These are phyloP conservation scores for Pachliopta kotzebuea DNA, from an alignment of 2,888 invertebrate genomes.

Conservation along the genomic window DNA sequence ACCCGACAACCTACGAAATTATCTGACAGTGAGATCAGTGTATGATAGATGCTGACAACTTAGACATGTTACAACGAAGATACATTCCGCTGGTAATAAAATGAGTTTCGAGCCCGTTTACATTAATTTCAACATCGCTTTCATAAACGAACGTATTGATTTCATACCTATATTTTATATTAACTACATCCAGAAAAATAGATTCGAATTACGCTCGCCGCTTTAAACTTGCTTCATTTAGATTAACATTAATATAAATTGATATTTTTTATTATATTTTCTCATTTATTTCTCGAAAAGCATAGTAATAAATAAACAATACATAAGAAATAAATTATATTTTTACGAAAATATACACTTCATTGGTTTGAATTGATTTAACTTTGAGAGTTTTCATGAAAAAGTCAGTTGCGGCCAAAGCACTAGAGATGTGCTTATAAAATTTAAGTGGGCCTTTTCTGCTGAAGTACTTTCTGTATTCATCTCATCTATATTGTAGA, in stretches of 20 bases:
- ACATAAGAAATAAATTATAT: background rate
- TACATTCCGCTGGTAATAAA: slow-evolving; percentile 20
- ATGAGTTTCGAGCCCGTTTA: slow-evolving; percentile 8
- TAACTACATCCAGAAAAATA: too few relatives aligned
- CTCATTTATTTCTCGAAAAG: background rate
- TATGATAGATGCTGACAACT: slow-evolving; percentile 31
- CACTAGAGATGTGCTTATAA: slow-evolving; percentile 1
- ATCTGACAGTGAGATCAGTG: slow-evolving; percentile 30
- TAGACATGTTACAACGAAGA: slow-evolving; percentile 27
- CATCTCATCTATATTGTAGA: background rate
- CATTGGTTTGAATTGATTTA: background rate
- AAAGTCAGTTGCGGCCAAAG: background rate
- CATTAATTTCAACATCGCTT: slow-evolving; percentile 15
- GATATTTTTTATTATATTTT: background rate
- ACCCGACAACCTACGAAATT: slow-evolving; percentile 26
- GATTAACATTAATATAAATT: background rate
- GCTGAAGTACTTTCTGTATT: background rate
- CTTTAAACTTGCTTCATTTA: too few relatives aligned
- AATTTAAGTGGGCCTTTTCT: background rate
- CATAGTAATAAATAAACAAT: background rate
- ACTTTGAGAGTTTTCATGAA: background rate
- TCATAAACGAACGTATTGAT: background rate
- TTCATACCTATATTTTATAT: background rate
- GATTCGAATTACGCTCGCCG: too few relatives aligned
- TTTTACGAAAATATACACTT: background rate